phyloP scores from a whole-genome alignment of 2,797 vertebrate species.

The Myotis vivesi region DNA sequence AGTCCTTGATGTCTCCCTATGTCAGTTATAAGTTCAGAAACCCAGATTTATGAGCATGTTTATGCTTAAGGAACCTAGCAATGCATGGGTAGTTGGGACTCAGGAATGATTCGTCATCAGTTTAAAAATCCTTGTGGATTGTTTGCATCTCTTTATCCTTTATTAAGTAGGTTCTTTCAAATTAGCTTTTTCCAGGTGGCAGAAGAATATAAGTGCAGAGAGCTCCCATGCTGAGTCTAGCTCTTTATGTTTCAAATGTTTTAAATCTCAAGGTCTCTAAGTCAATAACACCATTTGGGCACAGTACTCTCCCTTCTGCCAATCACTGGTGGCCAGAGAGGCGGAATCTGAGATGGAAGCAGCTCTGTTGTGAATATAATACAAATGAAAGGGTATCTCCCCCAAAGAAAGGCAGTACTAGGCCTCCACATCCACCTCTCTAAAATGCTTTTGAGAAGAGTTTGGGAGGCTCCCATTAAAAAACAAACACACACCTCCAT shows the following conservation, averaged over 20 bases:
- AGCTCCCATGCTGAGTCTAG: background rate
- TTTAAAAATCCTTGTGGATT: background rate
- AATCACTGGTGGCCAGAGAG: background rate
- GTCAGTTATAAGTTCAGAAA: background rate
- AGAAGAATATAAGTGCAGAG: background rate
- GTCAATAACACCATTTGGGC: background rate
- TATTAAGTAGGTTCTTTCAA: background rate
- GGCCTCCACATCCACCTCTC: background rate
- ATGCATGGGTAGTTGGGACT: background rate
- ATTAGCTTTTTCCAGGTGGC: background rate
- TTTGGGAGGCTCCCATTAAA: background rate
- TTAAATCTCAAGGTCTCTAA: background rate
- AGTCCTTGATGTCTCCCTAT: background rate
- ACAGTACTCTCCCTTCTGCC: background rate
- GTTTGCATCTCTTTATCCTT: background rate
- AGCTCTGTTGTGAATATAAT: background rate
- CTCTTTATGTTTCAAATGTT: background rate
- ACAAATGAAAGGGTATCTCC: background rate
- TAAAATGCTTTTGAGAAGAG: background rate
- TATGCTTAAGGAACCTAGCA: background rate
- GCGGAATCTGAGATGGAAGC: background rate
- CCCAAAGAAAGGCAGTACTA: background rate
- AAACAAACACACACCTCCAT: background rate
- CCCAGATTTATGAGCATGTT: background rate
- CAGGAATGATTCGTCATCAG: background rate